Conservation (phyloP, 1,140 invertebrate species). For the Aradophagus sp. region DNA sequence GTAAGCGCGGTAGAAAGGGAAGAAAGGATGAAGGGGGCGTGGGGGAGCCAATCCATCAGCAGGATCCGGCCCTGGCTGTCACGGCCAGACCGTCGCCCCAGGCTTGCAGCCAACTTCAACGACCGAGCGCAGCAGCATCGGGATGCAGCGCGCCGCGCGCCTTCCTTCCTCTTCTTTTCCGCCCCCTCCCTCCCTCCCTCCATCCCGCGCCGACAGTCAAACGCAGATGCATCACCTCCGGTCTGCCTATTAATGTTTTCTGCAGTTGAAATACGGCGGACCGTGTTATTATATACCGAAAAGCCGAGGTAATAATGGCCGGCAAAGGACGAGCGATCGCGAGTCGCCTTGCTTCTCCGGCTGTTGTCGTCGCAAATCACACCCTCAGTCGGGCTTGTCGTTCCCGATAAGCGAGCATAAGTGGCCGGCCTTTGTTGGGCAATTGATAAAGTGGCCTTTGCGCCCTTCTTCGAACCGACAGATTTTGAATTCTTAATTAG, state of each 20-base stretch:
- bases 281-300: too few relatives aligned
- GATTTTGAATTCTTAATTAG: too few relatives aligned
- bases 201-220: slow-evolving; percentile 61
- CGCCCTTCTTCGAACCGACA: too few relatives aligned
- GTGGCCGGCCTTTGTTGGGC: too few relatives aligned
- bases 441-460: too few relatives aligned
- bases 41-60: slow-evolving; percentile 69
- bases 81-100: slow-evolving; percentile 62
- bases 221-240: slow-evolving; percentile 60
- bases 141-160: slow-evolving; percentile 41
- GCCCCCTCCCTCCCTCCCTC: slow-evolving; percentile 37
- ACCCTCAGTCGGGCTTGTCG: too few relatives aligned
- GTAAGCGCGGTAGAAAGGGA: slow-evolving; percentile 17
- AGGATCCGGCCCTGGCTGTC: slow-evolving; percentile 66
- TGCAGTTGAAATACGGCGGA: slow-evolving; percentile 45
- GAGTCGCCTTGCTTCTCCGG: too few relatives aligned
- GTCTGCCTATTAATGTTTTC: slow-evolving; percentile 46
- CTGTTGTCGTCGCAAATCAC: too few relatives aligned
- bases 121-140: slow-evolving; percentile 48
- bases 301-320: too few relatives aligned
- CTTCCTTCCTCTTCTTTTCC: slow-evolving; percentile 23
- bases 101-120: slow-evolving; percentile 60
- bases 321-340: too few relatives aligned
- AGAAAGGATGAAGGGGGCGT: slow-evolving; percentile 60
- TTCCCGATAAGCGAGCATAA: too few relatives aligned